Conservation (phyloP, 2,113 vertebrate species). For the Tragelaphus imberbis region DNA sequence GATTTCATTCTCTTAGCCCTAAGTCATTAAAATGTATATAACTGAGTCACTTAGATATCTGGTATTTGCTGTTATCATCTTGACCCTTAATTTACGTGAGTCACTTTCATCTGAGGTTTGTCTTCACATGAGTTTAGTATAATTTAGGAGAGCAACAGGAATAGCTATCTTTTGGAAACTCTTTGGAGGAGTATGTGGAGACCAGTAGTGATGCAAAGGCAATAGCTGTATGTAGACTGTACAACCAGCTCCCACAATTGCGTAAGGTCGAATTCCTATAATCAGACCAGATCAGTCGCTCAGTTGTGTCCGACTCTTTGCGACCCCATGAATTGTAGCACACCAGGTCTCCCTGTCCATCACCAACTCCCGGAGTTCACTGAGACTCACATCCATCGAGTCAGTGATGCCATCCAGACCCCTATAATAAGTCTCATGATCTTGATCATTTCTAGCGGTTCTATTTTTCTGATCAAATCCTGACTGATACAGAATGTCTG, state of each 20-base stretch:
- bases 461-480: neutral
- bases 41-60: neutral
- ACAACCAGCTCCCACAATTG: neutral
- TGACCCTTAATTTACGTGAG: neutral
- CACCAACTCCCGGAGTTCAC: too few species aligned
- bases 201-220: neutral
- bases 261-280: neutral
- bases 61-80: neutral
- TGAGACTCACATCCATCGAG: too few species aligned
- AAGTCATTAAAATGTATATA: neutral
- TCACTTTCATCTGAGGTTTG: neutral
- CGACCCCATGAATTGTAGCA: too few species aligned
- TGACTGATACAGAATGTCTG: neutral
- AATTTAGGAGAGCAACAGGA: neutral
- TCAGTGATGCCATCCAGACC: neutral
- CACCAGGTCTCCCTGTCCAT: too few species aligned
- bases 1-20: neutral
- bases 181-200: neutral
- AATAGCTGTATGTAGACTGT: neutral
- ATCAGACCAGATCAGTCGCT: neutral
- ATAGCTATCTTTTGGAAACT: neutral
- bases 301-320: too few species aligned
- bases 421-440: neutral
- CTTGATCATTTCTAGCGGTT: slow-evolving; percentile 3
- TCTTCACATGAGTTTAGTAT: neutral